phyloP scores from a whole-genome alignment of 2,113 vertebrate species.

The Danionella cerebrum region DNA sequence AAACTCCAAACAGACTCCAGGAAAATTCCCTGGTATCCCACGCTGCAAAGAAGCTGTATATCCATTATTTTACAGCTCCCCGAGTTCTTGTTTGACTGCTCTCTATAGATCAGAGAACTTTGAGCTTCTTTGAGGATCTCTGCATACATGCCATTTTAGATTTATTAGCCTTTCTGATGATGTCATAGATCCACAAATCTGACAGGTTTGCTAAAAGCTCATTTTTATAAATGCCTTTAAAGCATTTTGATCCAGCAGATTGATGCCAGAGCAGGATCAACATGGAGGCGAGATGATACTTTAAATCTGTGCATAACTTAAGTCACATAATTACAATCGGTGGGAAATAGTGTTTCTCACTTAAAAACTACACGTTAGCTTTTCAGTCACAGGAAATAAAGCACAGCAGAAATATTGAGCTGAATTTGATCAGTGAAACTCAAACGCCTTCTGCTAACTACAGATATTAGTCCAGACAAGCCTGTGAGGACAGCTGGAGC shows the following conservation, averaged over 20 bases:
- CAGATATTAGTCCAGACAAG: no score
- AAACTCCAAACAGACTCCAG: neutral
- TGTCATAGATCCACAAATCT: neutral
- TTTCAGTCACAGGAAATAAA: no score
- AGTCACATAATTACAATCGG: neutral
- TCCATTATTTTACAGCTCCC: slow-evolving; percentile 2
- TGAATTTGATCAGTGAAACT: no score
- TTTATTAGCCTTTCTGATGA: neutral
- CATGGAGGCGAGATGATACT: neutral
- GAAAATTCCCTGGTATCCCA: neutral
- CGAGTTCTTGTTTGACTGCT: neutral
- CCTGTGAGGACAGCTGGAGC: no score
- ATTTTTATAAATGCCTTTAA: neutral
- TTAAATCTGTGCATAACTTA: neutral
- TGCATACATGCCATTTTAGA: neutral
- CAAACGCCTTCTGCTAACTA: no score
- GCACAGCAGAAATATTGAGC: no score
- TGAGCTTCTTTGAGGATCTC: neutral
- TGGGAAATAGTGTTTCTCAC: neutral
- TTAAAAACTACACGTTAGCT: neutral
- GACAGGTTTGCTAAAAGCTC: neutral
- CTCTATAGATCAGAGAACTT: neutral
- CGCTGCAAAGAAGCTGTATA: neutral
- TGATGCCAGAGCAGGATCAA: slow-evolving; percentile 4
- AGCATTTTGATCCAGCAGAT: neutral